phyloP scores from a whole-genome alignment of 64 coral and sea anemone species.

The Montipora capricornis region DNA sequence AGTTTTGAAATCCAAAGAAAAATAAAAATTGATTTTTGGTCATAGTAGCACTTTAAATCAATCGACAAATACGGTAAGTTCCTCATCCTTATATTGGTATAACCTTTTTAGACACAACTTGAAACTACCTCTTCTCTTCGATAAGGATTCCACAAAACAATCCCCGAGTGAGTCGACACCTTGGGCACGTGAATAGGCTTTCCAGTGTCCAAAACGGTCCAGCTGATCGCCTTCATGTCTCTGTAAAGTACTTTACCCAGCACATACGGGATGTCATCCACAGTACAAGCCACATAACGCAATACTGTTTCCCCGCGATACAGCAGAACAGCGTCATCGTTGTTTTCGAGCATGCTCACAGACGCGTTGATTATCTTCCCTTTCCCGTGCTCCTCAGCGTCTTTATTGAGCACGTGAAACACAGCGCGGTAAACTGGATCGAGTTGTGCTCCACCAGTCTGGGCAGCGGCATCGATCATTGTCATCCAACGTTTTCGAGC shows the following conservation, averaged over 20 bases:
- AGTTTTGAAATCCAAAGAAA: no score
- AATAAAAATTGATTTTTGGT: no score
- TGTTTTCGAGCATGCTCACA: constrained; percentile 90
- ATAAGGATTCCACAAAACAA: constrained; percentile 84
- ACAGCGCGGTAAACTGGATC: constrained; percentile 96
- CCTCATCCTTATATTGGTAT: not conserved
- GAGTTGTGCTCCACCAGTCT: constrained; percentile 89
- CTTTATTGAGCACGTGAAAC: constrained; percentile 90
- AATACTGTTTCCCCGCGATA: constrained; percentile 86
- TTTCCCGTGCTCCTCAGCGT: constrained; percentile 87
- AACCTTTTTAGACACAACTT: not conserved
- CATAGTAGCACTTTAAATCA: no score
- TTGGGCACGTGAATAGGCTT: constrained; percentile 96
- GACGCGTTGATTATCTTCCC: constrained; percentile 79
- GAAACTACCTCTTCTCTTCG: constrained; percentile 75
- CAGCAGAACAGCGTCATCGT: constrained; percentile 70
- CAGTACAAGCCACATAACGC: constrained; percentile 84
- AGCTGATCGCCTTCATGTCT: constrained; percentile 92
- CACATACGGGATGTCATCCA: constrained; percentile 85
- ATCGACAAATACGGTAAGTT: not conserved
- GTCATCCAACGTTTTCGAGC: constrained; percentile 91
- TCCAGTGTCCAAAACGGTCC: constrained; percentile 91
- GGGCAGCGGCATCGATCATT: constrained; percentile 92
- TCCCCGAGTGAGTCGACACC: constrained; percentile 79
- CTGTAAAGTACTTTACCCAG: constrained; percentile 89